Conservation (phyloP, 1,140 invertebrate species). For the Druon quercuslanigerum region DNA sequence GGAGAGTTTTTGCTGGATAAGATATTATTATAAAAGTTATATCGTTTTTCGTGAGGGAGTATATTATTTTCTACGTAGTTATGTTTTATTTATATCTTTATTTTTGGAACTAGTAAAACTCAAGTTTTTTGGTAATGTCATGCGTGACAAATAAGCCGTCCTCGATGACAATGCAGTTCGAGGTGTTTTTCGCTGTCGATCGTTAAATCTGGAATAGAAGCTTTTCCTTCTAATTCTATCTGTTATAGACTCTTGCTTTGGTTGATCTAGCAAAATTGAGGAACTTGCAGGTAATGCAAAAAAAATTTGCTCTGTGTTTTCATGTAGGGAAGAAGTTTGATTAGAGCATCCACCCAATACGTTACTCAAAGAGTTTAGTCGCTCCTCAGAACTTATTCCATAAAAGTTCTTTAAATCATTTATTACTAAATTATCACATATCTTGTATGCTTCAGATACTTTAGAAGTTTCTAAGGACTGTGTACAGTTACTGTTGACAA, state of each 20-base stretch:
- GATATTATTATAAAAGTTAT: conserved; percentile 55
- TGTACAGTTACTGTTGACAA: too few relatives aligned
- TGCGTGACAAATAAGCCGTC: conserved; percentile 51
- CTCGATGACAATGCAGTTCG: conserved; percentile 61
- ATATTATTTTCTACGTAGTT: conserved; percentile 29
- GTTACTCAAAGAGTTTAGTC: too few relatives aligned
- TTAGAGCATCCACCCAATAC: too few relatives aligned
- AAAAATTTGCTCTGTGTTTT: conserved; percentile 68
- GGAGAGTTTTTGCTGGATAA: background rate
- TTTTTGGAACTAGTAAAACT: conserved; percentile 60
- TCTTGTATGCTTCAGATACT: too few relatives aligned
- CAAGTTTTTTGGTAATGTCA: conserved; percentile 67
- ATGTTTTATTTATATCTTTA: conserved; percentile 48
- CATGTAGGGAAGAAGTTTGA: conserved; percentile 53
- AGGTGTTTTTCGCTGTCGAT: conserved; percentile 80
- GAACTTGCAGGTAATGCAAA: conserved; percentile 76
- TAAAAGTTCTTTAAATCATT: too few relatives aligned
- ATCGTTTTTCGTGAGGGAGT: conserved; percentile 49
- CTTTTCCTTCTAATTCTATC: conserved; percentile 91
- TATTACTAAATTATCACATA: too few relatives aligned
- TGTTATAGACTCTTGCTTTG: conserved; percentile 82
- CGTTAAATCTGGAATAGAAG: conserved; percentile 91
- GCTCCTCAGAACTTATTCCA: too few relatives aligned
- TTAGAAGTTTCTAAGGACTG: too few relatives aligned
- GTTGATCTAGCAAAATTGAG: conserved; percentile 64